Percentiles rank a stretch among this genome's conserved stretches.
Evolutionary conservation across 2,113 vertebrate species (phyloP).

Genomic region (Paralichthys olivaceus): DNA sequence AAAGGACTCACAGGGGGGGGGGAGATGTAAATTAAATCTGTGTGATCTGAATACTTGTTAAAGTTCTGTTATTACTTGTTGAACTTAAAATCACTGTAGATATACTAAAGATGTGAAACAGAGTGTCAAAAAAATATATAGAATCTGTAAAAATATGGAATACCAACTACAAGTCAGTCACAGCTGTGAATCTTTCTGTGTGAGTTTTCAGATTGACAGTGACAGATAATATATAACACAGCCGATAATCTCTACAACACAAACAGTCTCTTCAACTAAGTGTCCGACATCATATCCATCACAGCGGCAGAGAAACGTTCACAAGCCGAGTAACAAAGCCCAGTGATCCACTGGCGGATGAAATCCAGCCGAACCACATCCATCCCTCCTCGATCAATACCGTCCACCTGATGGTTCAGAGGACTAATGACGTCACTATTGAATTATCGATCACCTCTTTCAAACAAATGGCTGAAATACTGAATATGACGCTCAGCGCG

Average conservation of each 20-base stretch:
- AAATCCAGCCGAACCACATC: neutral
- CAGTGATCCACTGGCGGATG: neutral
- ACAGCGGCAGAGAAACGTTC: neutral
- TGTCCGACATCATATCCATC: neutral
- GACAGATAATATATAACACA: too few relatives aligned
- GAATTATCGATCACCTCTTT: constrained; percentile 20
- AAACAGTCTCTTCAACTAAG: neutral
- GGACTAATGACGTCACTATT: neutral
- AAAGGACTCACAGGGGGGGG: neutral
- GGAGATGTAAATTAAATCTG: constrained; percentile 6
- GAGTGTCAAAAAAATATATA: too few relatives aligned
- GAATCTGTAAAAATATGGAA: too few relatives aligned
- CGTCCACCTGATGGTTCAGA: neutral
- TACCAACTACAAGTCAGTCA: too few relatives aligned
- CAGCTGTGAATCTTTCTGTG: too few relatives aligned
- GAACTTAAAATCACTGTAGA: neutral
- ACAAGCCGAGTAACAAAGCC: neutral
- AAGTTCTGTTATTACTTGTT: neutral
- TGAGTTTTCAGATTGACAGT: too few relatives aligned
- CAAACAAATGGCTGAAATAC: constrained; percentile 6
- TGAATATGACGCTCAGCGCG: neutral
- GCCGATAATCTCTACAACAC: neutral
- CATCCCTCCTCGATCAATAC: constrained; percentile 15
- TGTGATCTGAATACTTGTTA: neutral
- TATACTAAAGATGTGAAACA: neutral